phyloP scores from a whole-genome alignment of 2,113 vertebrate species.

The Oriolus oriolus region DNA sequence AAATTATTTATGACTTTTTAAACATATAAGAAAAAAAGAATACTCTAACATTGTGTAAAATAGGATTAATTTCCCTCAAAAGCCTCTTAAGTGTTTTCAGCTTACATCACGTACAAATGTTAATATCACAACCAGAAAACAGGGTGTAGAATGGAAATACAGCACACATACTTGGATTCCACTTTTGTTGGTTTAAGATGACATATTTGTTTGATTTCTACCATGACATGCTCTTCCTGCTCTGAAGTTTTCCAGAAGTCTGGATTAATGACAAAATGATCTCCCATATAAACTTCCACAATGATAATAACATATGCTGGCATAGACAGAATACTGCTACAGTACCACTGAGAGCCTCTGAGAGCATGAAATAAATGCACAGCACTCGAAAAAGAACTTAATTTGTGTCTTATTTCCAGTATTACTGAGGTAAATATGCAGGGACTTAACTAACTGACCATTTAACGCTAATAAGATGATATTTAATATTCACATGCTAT shows the following conservation, averaged over 20 bases:
- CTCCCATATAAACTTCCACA: slow-evolving; percentile 11
- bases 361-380: not conserved
- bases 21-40: not conserved
- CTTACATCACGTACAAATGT: not conserved
- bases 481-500: not conserved
- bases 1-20: not conserved
- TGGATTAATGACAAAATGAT: slow-evolving; percentile 45
- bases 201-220: slow-evolving; percentile 45
- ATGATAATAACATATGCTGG: slow-evolving; percentile 22
- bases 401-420: not conserved
- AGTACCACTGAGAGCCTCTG: not conserved
- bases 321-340: not conserved
- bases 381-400: not conserved
- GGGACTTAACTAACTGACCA: not conserved
- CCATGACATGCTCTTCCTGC: slow-evolving; percentile 23
- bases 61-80: not conserved
- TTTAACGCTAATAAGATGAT: not conserved
- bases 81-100: not conserved
- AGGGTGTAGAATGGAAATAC: not conserved
- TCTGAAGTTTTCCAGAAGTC: slow-evolving; percentile 45
- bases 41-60: not conserved
- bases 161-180: not conserved
- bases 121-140: not conserved
- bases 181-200: not conserved
- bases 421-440: not conserved